Base-by-base conservation (phyloP, 1,140 invertebrate genomes). In the Eciton burchellii region DNA sequence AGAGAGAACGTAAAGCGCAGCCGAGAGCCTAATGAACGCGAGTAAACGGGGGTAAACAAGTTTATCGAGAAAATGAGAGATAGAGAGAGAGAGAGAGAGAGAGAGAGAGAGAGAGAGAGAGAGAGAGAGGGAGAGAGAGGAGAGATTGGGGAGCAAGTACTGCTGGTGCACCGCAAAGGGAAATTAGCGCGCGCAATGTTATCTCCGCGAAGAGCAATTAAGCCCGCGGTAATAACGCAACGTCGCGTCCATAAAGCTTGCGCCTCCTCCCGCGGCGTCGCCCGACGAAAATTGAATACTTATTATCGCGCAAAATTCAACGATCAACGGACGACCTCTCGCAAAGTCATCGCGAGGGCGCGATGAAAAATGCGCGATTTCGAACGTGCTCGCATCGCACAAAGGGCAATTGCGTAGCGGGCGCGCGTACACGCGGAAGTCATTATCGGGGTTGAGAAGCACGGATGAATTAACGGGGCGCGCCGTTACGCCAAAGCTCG, bases 1-100 rank as follows among this genome's bases (percentile, higher is more conserved):
- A 26, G 71, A 59, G 82, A 79, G 60, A 83, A 83, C 70, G 70
- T 79, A 79, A 79, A 70, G 73, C 45, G 56, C 54, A 77, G 73
- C 77, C 12, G 74, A 79, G 73, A 79, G 56, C 56, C 62, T 83
- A 83, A 83, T 60, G 65, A 79, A 68, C 63, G 54, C 41, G 47
- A 43, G 60, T 59, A 47, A 76, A 54, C 35, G 68, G 56, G 45
- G 14, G 45, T 29, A 35, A 35, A 81, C 52, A 71, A 71, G 76
- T 71, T 81, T 57, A 81, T 81, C 76, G 57, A 54, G 63, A 65
- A 59, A 76, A 24, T 65, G 35, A 35, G 35, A 35, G 35, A 35
- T 3, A 35, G 2, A 35, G 35, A 35, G 35, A 35, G 35, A 35
- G 35, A 2, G 35, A 35, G 35, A 6, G 35, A 35, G 35, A 6